Base-by-base conservation (phyloP, 1,140 invertebrate species). In the Bombus superbus region DNA sequence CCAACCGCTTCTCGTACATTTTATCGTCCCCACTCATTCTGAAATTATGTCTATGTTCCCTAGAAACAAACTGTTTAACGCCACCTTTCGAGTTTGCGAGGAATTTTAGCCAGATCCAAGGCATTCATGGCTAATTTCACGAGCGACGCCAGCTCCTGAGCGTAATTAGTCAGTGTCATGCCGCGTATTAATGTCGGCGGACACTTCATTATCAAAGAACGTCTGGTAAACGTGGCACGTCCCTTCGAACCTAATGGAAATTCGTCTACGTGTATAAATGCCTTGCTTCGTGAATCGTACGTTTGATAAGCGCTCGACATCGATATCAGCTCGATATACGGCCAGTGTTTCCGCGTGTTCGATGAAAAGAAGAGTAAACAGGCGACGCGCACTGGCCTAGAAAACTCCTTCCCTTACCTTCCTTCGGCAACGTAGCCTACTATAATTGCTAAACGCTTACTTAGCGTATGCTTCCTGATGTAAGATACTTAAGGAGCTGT, bases 351-450 rank as follows among this genome's bases (percentile, higher is more conserved):
- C 57, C 42, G 22, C 59, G 71, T 69, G 78, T 53, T 74, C 62
- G 28, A 77, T 77, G 74, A 78, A 89, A 86, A 73, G 72, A 86
- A 86, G 59, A 81, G 80, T 38, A 86, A 89, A 89, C 73, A 35
- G 53, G 73, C 53, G 38, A 83, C 77, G 64, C 40, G 40, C 69
- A 75, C 18, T n/a, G 38, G 73, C 66, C 66, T 32, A 78, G 79
- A 86, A 76, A 64, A 53, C 77, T 18, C 32, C 84, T 88, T 75
- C 62, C 73, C 68, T 72, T 59, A 28, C n/a, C 6, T 42, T 75
- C 42, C 35, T 40, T n/a, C 59, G 47, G 35, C 66, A 71, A 88
- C 28, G n/a, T 53, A 68, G 59, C 62, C 44, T 57, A 44, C 9
- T 57, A 72, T 80, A 75, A 76, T 86, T 86, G 79, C 68, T 83